Percentiles rank a stretch among this genome's conserved stretches.
Evolutionary conservation across 2,797 vertebrate species (phyloP).

Genomic region (Argentina silus): DNA sequence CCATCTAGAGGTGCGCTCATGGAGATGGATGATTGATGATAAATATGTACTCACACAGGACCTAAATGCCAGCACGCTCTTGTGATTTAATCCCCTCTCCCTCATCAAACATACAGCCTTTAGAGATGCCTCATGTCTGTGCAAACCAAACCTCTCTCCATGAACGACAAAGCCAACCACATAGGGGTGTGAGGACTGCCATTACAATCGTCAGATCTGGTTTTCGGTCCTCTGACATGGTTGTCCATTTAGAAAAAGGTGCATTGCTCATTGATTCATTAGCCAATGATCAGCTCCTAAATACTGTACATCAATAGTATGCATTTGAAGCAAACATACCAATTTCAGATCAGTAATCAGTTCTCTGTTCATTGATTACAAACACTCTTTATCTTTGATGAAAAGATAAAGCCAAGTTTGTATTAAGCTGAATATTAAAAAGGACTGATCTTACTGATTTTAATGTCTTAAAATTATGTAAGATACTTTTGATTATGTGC

Average conservation of each 20-base stretch:
- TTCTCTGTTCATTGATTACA: background rate
- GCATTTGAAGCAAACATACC: no score
- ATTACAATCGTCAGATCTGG: slow-evolving; percentile 34
- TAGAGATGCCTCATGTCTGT: slow-evolving; percentile 47
- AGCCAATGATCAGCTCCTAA: background rate
- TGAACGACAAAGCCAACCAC: slow-evolving; percentile 34
- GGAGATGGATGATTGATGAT: slow-evolving; percentile 76
- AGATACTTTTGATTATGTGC: no score
- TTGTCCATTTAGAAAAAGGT: slow-evolving; percentile 21
- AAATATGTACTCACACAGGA: slow-evolving; percentile 70
- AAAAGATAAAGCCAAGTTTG: background rate
- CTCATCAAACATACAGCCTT: slow-evolving; percentile 63
- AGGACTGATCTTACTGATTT: no score
- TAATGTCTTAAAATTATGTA: no score
- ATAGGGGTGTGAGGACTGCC: slow-evolving; percentile 34
- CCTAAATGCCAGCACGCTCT: slow-evolving; percentile 71
- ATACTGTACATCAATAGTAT: no score
- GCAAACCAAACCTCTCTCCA: slow-evolving; percentile 20
- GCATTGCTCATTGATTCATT: slow-evolving; percentile 7
- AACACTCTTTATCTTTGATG: background rate
- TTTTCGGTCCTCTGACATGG: slow-evolving; percentile 31
- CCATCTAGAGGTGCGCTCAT: slow-evolving; percentile 62
- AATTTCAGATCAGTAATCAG: no score
- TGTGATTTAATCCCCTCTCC: slow-evolving; percentile 71
- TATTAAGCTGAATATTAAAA: no score